phyloP scores from a whole-genome alignment of 2,113 vertebrate species.

The Pteruthius melanotis region DNA sequence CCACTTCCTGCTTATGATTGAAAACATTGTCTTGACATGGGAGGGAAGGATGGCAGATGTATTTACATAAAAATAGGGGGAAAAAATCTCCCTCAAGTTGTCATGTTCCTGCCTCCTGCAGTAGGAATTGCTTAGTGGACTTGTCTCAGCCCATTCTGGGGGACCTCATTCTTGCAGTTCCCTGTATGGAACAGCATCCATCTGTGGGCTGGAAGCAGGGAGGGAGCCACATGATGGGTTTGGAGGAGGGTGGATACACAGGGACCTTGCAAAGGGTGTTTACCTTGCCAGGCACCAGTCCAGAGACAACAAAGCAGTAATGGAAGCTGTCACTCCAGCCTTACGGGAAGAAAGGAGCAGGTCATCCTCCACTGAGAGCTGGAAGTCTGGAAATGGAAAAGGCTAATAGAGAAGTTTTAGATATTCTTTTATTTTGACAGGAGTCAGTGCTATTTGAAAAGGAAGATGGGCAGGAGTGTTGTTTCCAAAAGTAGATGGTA shows the following conservation, averaged over 20 bases:
- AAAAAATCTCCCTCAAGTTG: not conserved
- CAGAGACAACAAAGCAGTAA: not conserved
- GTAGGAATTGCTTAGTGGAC: not conserved
- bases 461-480: not conserved
- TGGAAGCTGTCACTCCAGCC: not conserved
- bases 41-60: not conserved
- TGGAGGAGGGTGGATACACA: not conserved
- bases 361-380: not conserved
- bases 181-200: not conserved
- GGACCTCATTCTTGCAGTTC: not conserved
- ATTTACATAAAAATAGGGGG: not conserved
- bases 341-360: not conserved
- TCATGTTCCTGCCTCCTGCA: not conserved
- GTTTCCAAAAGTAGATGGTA: not conserved
- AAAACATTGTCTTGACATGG: not conserved
- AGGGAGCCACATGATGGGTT: accelerated
- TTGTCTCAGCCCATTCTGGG: not conserved
- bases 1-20: not conserved
- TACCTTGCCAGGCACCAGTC: not conserved
- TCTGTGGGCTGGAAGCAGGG: not conserved
- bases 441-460: not conserved
- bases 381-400: not conserved
- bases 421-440: not conserved
- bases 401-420: not conserved
- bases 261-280: accelerated